Percentiles rank a stretch among this genome's conserved stretches.
Evolutionary conservation across 2,113 vertebrate genomes (phyloP).

Genomic region (Stegastes partitus): DNA sequence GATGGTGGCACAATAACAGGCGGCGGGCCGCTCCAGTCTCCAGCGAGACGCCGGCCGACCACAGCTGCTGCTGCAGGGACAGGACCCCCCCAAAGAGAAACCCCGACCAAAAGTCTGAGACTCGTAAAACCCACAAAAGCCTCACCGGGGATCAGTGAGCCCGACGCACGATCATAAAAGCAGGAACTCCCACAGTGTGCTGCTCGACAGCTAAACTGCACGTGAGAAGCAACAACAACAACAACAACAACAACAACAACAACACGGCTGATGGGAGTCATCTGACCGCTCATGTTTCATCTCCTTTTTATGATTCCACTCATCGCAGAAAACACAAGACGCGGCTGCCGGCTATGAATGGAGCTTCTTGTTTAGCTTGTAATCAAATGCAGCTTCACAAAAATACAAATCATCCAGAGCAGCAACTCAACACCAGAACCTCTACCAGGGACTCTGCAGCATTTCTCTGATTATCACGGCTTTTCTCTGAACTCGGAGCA

Average conservation of each 20-base stretch:
- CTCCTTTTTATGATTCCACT: too few relatives aligned
- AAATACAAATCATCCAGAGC: too few relatives aligned
- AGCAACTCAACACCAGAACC: too few relatives aligned
- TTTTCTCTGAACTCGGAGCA: too few relatives aligned
- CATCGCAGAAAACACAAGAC: too few relatives aligned
- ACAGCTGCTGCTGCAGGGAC: conserved; percentile 62
- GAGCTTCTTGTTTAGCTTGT: too few relatives aligned
- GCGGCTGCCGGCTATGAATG: too few relatives aligned
- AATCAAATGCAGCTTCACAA: too few relatives aligned
- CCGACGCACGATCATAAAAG: conserved; percentile 42
- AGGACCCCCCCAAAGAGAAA: not conserved
- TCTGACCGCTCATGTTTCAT: not conserved
- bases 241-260: conserved; percentile 12
- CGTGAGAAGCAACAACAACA: too few relatives aligned
- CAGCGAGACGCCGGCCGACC: conserved; percentile 1
- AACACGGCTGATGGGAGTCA: conserved; percentile 15
- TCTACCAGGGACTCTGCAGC: too few relatives aligned
- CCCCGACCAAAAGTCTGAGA: conserved; percentile 42
- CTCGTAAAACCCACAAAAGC: conserved; percentile 55
- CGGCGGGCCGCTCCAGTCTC: conserved; percentile 36
- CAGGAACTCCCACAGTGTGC: conserved; percentile 32
- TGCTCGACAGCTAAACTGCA: too few relatives aligned
- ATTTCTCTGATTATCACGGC: too few relatives aligned
- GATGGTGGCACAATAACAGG: conserved; percentile 77
- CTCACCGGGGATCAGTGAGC: conserved; percentile 33